phyloP scores from a whole-genome alignment of 1,140 invertebrate species.

The Mylabris phalerata region DNA sequence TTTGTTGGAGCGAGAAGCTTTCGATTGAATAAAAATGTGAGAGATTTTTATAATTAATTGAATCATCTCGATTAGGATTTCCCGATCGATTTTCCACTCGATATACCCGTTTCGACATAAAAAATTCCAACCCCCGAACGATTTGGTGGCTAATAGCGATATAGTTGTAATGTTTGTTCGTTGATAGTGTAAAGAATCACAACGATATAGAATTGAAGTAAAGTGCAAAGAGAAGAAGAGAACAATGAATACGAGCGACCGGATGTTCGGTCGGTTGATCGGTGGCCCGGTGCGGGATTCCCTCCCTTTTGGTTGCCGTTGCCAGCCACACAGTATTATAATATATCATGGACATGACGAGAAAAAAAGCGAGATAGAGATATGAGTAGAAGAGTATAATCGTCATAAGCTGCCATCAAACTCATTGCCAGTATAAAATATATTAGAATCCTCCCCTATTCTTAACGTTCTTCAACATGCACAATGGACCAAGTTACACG shows the following conservation, averaged over 20 bases:
- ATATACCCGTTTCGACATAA: no score
- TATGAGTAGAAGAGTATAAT: neutral
- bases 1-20: no score
- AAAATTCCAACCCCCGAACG: no score
- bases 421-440: constrained; percentile 25
- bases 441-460: constrained; percentile 25
- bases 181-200: no score
- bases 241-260: constrained; percentile 21
- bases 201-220: no score
- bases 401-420: constrained; percentile 26
- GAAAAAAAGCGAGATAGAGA: neutral
- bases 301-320: constrained; percentile 14
- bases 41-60: no score
- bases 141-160: no score
- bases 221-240: neutral
- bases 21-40: no score
- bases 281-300: constrained; percentile 25
- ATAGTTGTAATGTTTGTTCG: no score
- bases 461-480: constrained; percentile 16
- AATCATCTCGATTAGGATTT: no score
- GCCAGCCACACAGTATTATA: neutral
- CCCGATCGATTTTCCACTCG: no score
- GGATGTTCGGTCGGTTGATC: constrained; percentile 27
- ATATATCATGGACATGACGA: no score
- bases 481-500: constrained; percentile 17